Evolutionary conservation across 2,888 invertebrate species (phyloP).

Genomic region (Piscicola geometra): DNA sequence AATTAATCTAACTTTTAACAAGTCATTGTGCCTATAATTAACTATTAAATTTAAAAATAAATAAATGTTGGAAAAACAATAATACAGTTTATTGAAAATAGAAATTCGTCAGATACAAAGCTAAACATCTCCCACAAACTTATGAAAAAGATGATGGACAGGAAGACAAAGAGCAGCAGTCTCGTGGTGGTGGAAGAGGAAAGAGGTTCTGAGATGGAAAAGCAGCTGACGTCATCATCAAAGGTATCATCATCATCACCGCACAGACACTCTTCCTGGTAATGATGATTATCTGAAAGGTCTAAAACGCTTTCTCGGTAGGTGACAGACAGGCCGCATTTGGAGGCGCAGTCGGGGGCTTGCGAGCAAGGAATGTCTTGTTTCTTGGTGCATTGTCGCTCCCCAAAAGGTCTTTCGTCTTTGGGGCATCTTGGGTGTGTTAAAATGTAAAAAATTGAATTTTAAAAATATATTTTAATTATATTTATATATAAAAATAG

Average conservation of each 20-base stretch:
- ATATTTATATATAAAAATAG: neutral
- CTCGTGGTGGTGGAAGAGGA: slow-evolving; percentile 24
- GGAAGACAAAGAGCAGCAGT: slow-evolving; percentile 30
- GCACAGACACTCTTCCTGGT: slow-evolving; percentile 2
- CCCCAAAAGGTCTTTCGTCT: neutral
- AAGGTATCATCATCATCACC: slow-evolving; percentile 1
- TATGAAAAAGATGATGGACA: slow-evolving; percentile 30
- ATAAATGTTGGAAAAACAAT: no score
- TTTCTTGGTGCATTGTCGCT: neutral
- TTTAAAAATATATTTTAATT: neutral
- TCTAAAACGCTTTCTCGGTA: neutral
- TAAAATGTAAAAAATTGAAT: neutral
- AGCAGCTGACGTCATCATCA: slow-evolving; percentile 5
- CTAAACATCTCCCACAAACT: no score
- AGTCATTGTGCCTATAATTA: no score
- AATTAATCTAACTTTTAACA: no score
- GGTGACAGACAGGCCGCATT: neutral
- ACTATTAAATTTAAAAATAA: neutral
- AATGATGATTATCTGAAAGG: slow-evolving; percentile 2
- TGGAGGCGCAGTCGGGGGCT: neutral
- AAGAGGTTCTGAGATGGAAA: neutral
- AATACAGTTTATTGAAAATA: no score
- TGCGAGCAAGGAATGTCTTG: neutral
- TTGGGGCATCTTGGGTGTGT: slow-evolving; percentile 12
- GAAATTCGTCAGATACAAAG: no score